These are phyloP conservation scores for Cliona cf. orientalis DNA, from an alignment of 37 sponge, comb jelly and placozoan species.

Conservation along the genomic window DNA sequence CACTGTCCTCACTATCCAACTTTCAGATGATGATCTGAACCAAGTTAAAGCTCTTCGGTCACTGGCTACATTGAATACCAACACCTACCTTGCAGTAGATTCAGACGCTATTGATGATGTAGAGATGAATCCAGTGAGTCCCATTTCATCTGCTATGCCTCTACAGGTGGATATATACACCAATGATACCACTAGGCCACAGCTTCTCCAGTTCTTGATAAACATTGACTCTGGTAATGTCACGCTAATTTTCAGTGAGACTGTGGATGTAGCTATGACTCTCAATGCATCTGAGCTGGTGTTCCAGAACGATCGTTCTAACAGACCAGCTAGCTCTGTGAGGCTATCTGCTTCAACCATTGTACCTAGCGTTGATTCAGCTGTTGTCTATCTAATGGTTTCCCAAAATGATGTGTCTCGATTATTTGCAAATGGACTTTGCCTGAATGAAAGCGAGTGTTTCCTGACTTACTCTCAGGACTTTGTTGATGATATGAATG, in stretches of 20 bases:
- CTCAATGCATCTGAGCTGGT: constrained; percentile 49
- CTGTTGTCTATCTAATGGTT: constrained; percentile 38
- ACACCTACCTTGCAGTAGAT: constrained; percentile 64
- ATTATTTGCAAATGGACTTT: constrained; percentile 48
- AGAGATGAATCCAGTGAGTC: constrained; percentile 30
- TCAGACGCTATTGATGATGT: constrained; percentile 58
- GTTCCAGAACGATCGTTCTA: constrained; percentile 60
- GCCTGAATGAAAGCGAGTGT: constrained; percentile 60
- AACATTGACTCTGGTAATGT: constrained; percentile 70
- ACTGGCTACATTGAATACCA: constrained; percentile 45
- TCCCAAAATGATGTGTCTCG: constrained; percentile 27
- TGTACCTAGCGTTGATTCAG: constrained; percentile 30
- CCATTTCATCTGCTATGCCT: constrained; percentile 21
- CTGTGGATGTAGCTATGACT: constrained; percentile 66
- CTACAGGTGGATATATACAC: constrained; percentile 24
- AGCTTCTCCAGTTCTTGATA: constrained; percentile 49
- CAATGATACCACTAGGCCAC: constrained; percentile 60
- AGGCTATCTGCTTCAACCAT: constrained; percentile 49
- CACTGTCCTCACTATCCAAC: constrained; percentile 42
- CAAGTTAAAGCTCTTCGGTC: constrained; percentile 45
- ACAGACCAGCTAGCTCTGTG: constrained; percentile 42
- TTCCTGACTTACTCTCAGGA: constrained; percentile 54
- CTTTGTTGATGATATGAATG: constrained; percentile 72
- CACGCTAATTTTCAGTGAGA: constrained; percentile 81
- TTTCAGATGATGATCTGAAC: constrained; percentile 61